Evolutionary conservation across 2,888 invertebrate species (phyloP), one percentile per base, ranked within the genome.

Genomic region (Erebia epiphron): DNA sequence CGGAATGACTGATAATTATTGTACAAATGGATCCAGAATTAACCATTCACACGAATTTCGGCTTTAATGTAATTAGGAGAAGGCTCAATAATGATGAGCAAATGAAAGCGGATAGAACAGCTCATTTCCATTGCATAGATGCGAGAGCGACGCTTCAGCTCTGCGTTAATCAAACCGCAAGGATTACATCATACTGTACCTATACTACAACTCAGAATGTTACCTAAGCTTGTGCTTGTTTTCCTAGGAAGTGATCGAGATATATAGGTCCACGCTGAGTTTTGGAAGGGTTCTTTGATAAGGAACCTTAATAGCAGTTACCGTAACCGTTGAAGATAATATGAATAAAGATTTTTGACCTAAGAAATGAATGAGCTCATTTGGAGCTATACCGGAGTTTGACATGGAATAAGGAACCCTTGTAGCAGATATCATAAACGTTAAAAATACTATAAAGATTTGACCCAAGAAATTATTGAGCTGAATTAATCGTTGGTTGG

Each of bases 1-100:
- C 80, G 60, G 91, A 85, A 86, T 90, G 78, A 81, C 81, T 86
- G 86, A 89, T 88, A 86, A 83, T 85, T 7, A 35, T 16, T 74
- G 71, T 73, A 73, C 82, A 75, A 79, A 77, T 78, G 81, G 82
- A 83, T 81, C 81, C 80, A 76, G 64, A 70, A 72, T 69, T 63
- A 52, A n/a, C 14, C 11, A 41, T 71, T 54, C 69, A 73, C 49
- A 79, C 75, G 77, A 76, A 78, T 77, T 72, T 74, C 75, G 72
- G 73, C 76, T 78, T 77, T 81, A 79, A 80, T 75, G 79, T 76
- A 50, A 74, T 41, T 26, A 8, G 2, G 16, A 21, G 11, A 72
- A 69, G 35, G 46, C 35, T 58, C 41, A 69, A 10, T 43, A 63
- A 57, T 10, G 35, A 14, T 52, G 4, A 56, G 14, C 50, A 57